Base-by-base conservation (phyloP, 1,140 invertebrate species). In the Oscheius sp. region DNA sequence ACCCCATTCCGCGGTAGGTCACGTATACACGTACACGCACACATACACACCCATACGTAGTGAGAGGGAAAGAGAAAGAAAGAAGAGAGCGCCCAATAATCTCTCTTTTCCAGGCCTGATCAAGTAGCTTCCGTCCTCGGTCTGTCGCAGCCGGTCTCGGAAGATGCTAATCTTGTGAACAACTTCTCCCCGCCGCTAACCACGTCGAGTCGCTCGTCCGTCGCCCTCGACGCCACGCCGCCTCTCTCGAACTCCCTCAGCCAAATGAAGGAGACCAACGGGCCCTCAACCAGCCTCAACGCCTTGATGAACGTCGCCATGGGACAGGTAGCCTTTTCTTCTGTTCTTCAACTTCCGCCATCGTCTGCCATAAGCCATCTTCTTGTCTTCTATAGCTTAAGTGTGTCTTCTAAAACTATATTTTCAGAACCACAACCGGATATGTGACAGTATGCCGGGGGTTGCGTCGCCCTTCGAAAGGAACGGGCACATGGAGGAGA, bases 181-280 rank as follows among this genome's bases (percentile, higher is more conserved):
- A 65, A 34, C 26, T 74, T 74, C 72, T 65, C 59, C 10, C 72
- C 72, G 15, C 72, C 72, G 2, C 45, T 74, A n/a, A 74, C 72
- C 7, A 67, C 72, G 4, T 74, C 72, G 1, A 61, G 52, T 42
- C n/a, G 72, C 7, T 68, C 64, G 1, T 67, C 63, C 3, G 63
- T 74, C 13, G 72, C 65, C 15, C 49, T 26, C 18, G 65, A 74
- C n/a, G 32, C 64, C 20, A 58, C 65, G 15, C 52, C 65, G 38
- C 65, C 65, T 15, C 28, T 67, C 13, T 28, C 67, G 1, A 20
- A 29, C 31, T 13, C 20, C 13, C 15, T 20, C 65, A 35, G 38
- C 66, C 1, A 49, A 35, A 34, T 28, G 45, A 28, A 38, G 35
- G 49, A 67, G 35, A 26, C 28, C 42, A 52, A 18, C 42, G 32